Conservation (phyloP, 2,797 vertebrate species). For the Anomalospiza imberbis region DNA sequence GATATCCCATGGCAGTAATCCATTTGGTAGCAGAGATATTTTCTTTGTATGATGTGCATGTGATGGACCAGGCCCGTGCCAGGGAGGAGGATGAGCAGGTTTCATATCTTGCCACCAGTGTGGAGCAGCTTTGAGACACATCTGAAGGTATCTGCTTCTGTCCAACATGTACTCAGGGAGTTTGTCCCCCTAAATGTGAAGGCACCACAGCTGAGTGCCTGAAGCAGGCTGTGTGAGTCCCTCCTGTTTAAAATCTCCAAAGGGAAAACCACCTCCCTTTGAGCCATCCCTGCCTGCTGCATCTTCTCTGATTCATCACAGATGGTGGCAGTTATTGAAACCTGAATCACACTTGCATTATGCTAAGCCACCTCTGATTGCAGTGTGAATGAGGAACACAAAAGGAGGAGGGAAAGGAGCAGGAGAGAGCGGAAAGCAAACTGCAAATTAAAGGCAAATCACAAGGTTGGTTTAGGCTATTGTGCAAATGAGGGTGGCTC, state of each 20-base stretch:
- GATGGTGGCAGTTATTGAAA: not conserved
- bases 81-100: not conserved
- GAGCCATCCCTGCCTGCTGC: not conserved
- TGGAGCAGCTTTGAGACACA: not conserved
- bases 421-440: not conserved
- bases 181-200: not conserved
- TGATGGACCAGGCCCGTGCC: not conserved
- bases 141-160: not conserved
- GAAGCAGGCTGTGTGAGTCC: not conserved
- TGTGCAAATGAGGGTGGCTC: not conserved
- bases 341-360: conserved; percentile 11
- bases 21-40: not conserved
- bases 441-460: conserved; percentile 51
- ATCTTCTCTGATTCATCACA: conserved; percentile 31
- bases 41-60: not conserved
- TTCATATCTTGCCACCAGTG: not conserved
- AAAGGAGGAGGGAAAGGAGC: conserved; percentile 22
- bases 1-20: not conserved
- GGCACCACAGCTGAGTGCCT: not conserved
- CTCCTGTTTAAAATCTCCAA: not conserved
- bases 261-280: not conserved
- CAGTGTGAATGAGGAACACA: not conserved
- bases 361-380: conserved; percentile 50
- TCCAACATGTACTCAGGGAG: not conserved
- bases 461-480: not conserved